Evolutionary conservation across 2,113 vertebrate species (phyloP), one percentile per base, ranked within the genome.

Genomic region (Apteryx mantelli): DNA sequence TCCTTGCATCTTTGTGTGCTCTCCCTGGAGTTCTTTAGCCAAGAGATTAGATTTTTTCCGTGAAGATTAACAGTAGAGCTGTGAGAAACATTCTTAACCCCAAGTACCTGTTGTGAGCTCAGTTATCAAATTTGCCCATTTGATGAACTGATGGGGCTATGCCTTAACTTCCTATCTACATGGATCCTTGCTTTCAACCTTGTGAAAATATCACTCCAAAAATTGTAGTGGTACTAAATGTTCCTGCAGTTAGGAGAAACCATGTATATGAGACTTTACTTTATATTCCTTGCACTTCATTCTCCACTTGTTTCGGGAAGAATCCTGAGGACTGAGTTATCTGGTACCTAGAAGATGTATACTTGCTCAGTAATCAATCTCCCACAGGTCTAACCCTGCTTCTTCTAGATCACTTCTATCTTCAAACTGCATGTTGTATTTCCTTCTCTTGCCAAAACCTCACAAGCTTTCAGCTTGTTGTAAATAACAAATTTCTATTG

Each of bases 211-310:
- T 13, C 20, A 36, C 28, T 79, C 36, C 61, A 70, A 86, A 85
- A 25, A 28, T 3, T 63, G 9, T 63, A 7, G 30, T 22, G 25
- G 9, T 60, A 24, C 7, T 50, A 74, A 60, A 64, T n/a, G 26
- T 34, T 46, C 48, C 42, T 70, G 32, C 42, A 61, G 25, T 14
- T 38, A 14, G 28, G 14, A 32, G 7, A 3, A 90, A 12, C 17
- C 3, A 10, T 2, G 16, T n/a, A 5, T 0, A 0, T 26, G 24
- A 0, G 4, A 28, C 7, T 81, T 82, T 22, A 28, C 19, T 18
- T 30, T 61, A 3, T n/a, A 15, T 61, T 84, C 74, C 21, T 63
- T 70, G 9, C 3, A 22, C 24, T 13, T 65, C 15, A 25, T 73
- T 87, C 70, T 24, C 20, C 13, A 11, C 11, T 64, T 40, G 18